A percentile compares a stretch with the other conserved stretches of the same genome.
phyloP scores from a whole-genome alignment of 1,140 invertebrate genomes.

The Drosophila melanica region DNA sequence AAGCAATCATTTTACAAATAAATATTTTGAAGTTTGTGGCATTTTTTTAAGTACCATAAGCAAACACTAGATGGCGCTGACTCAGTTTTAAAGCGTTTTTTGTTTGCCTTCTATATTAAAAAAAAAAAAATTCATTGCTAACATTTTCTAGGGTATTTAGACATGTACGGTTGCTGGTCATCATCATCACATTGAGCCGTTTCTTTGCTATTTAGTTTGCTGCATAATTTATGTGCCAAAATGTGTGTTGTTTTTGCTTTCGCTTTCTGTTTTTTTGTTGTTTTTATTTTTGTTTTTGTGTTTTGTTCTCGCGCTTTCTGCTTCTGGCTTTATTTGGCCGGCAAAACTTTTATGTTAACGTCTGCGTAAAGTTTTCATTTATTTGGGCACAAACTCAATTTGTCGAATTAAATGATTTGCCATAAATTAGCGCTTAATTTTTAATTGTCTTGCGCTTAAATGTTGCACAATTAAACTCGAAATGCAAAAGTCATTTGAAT shows the following conservation, averaged over 20 bases:
- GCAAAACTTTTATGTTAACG: conserved; percentile 56
- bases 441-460: conserved; percentile 45
- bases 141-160: conserved; percentile 8
- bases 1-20: too few species aligned
- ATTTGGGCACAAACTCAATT: conserved; percentile 42
- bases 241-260: conserved; percentile 23
- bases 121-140: neutral
- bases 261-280: conserved; percentile 25
- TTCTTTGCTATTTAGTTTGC: conserved; percentile 15
- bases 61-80: too few species aligned
- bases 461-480: conserved; percentile 17
- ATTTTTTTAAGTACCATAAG: too few species aligned
- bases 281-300: neutral
- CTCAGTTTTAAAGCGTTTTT: too few species aligned
- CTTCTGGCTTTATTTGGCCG: conserved; percentile 14
- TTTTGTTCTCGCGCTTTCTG: conserved; percentile 34
- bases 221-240: conserved; percentile 58
- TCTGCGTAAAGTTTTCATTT: conserved; percentile 52
- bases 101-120: neutral
- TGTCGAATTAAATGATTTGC: conserved; percentile 39
- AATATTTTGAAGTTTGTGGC: too few species aligned
- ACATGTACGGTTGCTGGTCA: neutral
- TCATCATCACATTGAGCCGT: neutral
- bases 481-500: conserved; percentile 11
- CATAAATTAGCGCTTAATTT: conserved; percentile 45